phyloP scores from a whole-genome alignment of 2,113 vertebrate genomes.

The Oreochromis tanganicae region DNA sequence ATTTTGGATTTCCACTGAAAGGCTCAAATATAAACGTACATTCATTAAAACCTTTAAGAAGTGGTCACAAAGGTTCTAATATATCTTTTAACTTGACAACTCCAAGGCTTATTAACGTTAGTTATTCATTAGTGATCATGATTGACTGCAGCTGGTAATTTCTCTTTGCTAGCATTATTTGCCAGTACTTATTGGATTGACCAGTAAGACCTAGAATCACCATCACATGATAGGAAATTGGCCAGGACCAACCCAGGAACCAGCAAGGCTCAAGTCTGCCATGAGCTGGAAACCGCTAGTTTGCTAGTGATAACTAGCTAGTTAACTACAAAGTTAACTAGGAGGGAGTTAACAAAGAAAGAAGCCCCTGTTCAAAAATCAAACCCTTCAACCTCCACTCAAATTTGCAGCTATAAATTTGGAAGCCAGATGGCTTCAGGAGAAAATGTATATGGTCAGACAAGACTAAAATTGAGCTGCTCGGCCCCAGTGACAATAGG shows the following conservation, averaged over 20 bases:
- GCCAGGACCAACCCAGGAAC: neutral
- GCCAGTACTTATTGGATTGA: neutral
- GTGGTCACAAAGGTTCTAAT: neutral
- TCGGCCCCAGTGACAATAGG: neutral
- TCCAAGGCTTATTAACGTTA: neutral
- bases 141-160: neutral
- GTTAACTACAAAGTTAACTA: neutral
- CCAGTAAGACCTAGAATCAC: neutral
- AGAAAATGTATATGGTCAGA: neutral
- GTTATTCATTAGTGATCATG: neutral
- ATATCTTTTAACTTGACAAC: neutral
- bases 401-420: neutral
- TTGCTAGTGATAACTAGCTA: neutral
- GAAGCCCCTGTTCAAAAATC: neutral
- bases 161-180: neutral
- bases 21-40: neutral
- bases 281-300: neutral
- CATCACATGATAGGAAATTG: accelerated
- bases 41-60: neutral
- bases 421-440: neutral
- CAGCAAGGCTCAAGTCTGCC: neutral
- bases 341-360: neutral
- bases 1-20: neutral
- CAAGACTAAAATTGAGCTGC: neutral
- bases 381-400: neutral